phyloP scores from a whole-genome alignment of 1,140 invertebrate species.

The Plectrocnemia conspersa region DNA sequence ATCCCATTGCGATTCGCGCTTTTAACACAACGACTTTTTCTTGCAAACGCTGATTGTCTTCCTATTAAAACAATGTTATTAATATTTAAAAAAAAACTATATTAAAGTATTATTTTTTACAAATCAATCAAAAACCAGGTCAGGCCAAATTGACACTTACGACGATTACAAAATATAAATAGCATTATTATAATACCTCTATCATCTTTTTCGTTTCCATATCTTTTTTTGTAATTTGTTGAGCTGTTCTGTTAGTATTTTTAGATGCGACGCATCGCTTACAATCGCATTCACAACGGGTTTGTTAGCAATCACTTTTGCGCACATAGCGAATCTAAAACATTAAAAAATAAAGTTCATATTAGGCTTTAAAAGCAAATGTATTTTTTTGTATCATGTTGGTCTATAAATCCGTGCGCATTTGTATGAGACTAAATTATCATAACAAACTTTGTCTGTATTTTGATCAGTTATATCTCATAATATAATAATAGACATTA shows the following conservation, averaged over 20 bases:
- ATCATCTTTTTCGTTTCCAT: slow-evolving; percentile 44
- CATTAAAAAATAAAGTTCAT: too few species aligned
- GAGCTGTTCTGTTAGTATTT: slow-evolving; percentile 51
- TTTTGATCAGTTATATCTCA: too few species aligned
- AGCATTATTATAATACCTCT: slow-evolving; percentile 29
- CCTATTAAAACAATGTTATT: slow-evolving; percentile 36
- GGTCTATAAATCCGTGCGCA: too few species aligned
- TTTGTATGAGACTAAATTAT: too few species aligned
- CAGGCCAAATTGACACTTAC: background rate
- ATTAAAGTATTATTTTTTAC: background rate
- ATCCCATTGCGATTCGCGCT: slow-evolving; percentile 44
- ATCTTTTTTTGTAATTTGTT: slow-evolving; percentile 42
- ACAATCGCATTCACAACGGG: slow-evolving; percentile 68
- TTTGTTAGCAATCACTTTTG: slow-evolving; percentile 65
- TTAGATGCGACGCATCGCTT: slow-evolving; percentile 61
- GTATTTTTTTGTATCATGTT: too few species aligned
- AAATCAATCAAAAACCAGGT: slow-evolving; percentile 1
- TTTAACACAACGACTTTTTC: slow-evolving; percentile 42
- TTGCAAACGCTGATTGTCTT: slow-evolving; percentile 44
- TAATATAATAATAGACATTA: too few species aligned
- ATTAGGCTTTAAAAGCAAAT: too few species aligned
- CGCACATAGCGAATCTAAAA: slow-evolving; percentile 61
- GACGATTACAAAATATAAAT: background rate
- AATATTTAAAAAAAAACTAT: background rate
- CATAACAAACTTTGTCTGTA: too few species aligned